phyloP scores from a whole-genome alignment of 2,113 vertebrate species.

The Notothenia rossii region DNA sequence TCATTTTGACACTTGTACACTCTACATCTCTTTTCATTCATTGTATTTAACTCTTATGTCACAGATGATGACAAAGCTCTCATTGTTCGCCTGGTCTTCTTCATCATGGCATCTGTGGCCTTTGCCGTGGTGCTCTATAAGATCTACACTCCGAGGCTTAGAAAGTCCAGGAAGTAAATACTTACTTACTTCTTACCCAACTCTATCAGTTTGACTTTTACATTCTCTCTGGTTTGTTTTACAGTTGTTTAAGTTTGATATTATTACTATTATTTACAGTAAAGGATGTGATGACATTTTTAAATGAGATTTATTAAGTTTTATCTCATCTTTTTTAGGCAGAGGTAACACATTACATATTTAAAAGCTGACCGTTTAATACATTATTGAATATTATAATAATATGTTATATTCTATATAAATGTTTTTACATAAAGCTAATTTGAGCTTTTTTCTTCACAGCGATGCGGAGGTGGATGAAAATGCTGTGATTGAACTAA shows the following conservation, averaged over 20 bases:
- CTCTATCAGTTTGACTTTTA: too few species aligned
- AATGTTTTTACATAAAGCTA: background rate
- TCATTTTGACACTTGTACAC: background rate
- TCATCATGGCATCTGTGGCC: conserved; percentile 89
- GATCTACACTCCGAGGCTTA: conserved; percentile 88
- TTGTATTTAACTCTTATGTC: conserved; percentile 20
- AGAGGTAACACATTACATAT: background rate
- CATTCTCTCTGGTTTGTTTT: background rate
- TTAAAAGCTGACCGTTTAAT: background rate
- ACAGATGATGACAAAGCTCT: conserved; percentile 90
- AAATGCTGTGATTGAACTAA: background rate
- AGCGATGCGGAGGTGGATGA: conserved; percentile 3
- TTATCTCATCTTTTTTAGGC: background rate
- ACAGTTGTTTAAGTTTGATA: background rate
- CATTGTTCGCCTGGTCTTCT: conserved; percentile 88
- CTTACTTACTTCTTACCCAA: background rate
- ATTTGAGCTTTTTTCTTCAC: background rate
- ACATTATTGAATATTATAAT: background rate
- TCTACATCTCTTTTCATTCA: background rate
- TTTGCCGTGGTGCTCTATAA: conserved; percentile 92
- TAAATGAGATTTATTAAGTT: background rate
- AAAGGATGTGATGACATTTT: background rate
- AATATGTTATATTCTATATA: background rate
- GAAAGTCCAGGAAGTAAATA: conserved; percentile 83
- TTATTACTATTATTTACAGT: background rate